phyloP scores from a whole-genome alignment of 35 echinoderm and acorn worm genomes.

The Strongylocentrotus purpuratus region DNA sequence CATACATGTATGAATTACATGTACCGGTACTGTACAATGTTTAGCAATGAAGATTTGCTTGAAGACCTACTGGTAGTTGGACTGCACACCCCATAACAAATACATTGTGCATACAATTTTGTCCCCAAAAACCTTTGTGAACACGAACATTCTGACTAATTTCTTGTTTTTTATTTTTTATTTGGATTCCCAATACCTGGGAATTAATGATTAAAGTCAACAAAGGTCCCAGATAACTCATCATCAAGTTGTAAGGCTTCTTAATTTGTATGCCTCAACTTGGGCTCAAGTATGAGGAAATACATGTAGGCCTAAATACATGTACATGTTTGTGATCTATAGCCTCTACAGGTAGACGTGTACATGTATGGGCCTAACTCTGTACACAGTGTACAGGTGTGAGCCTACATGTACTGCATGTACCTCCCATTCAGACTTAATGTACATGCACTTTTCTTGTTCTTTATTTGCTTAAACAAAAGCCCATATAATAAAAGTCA shows the following conservation, averaged over 20 bases:
- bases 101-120: neutral
- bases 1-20: neutral
- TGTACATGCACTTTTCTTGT: too few species aligned
- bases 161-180: neutral
- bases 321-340: neutral
- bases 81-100: neutral
- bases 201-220: neutral
- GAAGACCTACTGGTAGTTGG: neutral
- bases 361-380: neutral
- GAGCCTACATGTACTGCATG: too few species aligned
- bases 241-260: neutral
- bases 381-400: too few species aligned
- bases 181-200: neutral
- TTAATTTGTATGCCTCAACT: neutral
- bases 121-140: neutral
- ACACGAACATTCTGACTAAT: neutral
- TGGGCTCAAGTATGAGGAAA: neutral
- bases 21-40: neutral
- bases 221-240: neutral
- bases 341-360: neutral
- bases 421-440: too few species aligned
- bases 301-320: neutral
- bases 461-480: too few species aligned
- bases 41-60: neutral
- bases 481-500: too few species aligned